A percentile compares a stretch with the other conserved stretches of the same genome.
Conservation (phyloP, 1,140 invertebrate genomes). For the Drosophila carrolli region DNA sequence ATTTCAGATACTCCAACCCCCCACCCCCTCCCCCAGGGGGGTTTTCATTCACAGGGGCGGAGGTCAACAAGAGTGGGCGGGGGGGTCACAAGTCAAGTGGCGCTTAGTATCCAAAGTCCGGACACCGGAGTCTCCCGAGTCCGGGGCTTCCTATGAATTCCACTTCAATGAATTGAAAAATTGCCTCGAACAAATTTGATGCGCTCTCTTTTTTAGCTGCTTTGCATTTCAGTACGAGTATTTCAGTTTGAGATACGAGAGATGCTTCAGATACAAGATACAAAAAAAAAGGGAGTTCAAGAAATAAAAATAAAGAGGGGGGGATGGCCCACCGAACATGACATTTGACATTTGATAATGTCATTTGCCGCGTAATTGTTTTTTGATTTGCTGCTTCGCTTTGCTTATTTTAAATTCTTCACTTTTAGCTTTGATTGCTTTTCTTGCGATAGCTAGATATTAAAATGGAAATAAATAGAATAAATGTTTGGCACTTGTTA, state of each 20-base stretch:
- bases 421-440: conserved; percentile 22
- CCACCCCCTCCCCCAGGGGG: neutral
- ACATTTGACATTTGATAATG: conserved; percentile 83
- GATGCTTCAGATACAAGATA: conserved; percentile 11
- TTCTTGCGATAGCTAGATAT: neutral
- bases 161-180: conserved; percentile 83
- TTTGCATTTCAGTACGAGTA: conserved; percentile 62
- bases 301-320: neutral
- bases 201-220: conserved; percentile 47
- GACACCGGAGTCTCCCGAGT: conserved; percentile 16
- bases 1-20: conserved; percentile 71
- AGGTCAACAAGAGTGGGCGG: conserved; percentile 4
- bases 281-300: conserved; percentile 10
- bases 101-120: conserved; percentile 56
- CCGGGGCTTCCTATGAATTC: conserved; percentile 73
- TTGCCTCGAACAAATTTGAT: conserved; percentile 81
- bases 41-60: neutral
- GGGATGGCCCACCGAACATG: conserved; percentile 57
- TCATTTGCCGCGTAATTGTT: conserved; percentile 83
- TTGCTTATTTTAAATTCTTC: conserved; percentile 33
- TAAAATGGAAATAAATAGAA: neutral
- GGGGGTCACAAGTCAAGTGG: conserved; percentile 67
- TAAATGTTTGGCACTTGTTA: neutral
- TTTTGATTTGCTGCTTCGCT: conserved; percentile 73
- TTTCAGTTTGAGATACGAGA: conserved; percentile 23